Evolutionary conservation across 2,113 vertebrate species (phyloP).

Genomic region (Mesocricetus auratus): DNA sequence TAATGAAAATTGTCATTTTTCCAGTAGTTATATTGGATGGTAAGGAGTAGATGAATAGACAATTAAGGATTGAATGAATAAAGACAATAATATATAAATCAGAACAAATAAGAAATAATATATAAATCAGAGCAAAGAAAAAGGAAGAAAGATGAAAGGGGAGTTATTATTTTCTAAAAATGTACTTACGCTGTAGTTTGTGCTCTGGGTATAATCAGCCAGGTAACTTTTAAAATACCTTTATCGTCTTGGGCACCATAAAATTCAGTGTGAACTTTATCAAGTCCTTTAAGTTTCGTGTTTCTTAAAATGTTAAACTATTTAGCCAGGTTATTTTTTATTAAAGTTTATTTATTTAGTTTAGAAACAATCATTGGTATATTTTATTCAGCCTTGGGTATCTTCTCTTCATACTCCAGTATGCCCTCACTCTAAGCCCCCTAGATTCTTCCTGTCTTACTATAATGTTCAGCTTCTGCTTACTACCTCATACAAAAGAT

Average conservation of each 20-base stretch:
- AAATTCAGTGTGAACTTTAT: background rate
- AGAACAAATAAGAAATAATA: background rate
- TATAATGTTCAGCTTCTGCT: background rate
- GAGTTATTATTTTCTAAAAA: background rate
- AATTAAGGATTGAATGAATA: background rate
- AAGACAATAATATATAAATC: background rate
- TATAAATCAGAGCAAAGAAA: no score
- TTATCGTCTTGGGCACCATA: background rate
- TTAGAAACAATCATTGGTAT: no score
- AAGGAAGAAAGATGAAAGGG: background rate
- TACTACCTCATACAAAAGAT: background rate
- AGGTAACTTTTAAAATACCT: background rate
- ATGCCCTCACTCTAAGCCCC: background rate
- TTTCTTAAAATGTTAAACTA: conserved; percentile 20
- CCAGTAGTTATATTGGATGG: background rate
- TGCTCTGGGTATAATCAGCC: background rate
- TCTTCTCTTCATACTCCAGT: background rate
- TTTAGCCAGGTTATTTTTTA: background rate
- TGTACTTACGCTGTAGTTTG: background rate
- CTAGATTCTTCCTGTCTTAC: background rate
- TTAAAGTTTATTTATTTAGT: no score
- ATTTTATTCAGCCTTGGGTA: background rate
- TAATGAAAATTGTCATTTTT: background rate
- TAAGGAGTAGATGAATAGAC: background rate
- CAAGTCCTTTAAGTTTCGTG: background rate